Percentiles rank a stretch among this genome's conserved stretches.
These are phyloP conservation scores for Formicarius rufipectus DNA, from an alignment of 2,113 vertebrate species.

Conservation along the genomic window DNA sequence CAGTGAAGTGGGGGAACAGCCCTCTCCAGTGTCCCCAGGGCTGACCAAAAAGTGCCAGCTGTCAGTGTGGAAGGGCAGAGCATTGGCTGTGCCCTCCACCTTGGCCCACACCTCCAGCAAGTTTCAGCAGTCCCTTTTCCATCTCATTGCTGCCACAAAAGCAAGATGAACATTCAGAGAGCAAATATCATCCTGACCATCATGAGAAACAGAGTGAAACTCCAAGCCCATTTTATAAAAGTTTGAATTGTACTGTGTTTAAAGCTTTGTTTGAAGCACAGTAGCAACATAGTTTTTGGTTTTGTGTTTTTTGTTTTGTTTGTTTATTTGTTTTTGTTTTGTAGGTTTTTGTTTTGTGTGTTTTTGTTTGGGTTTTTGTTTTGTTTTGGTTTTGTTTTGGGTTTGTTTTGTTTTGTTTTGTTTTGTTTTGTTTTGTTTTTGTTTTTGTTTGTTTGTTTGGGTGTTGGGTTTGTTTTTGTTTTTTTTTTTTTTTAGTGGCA, in stretches of 20 bases:
- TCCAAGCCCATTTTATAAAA: neutral
- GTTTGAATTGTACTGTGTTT: neutral
- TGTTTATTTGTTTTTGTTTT: too few relatives aligned
- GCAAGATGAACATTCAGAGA: neutral
- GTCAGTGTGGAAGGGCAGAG: neutral
- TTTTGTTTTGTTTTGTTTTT: too few relatives aligned
- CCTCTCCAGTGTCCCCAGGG: neutral
- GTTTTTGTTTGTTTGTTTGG: too few relatives aligned
- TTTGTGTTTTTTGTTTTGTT: too few relatives aligned
- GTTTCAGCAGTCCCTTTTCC: neutral
- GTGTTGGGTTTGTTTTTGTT: too few relatives aligned
- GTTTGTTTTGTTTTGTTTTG: too few relatives aligned
- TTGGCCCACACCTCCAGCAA: neutral
- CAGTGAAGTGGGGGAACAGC: neutral
- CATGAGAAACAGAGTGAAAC: neutral
- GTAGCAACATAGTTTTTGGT: neutral
- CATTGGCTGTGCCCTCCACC: neutral
- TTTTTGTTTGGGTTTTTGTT: too few relatives aligned
- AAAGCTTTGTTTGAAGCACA: neutral
- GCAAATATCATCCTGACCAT: neutral
- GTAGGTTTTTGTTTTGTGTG: too few relatives aligned
- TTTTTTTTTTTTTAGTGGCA: neutral
- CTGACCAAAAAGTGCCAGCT: neutral
- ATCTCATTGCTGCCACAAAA: neutral
- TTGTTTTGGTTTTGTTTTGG: too few relatives aligned